Percentiles rank a stretch among this genome's conserved stretches.
Evolutionary conservation across 2,797 vertebrate genomes (phyloP).

Genomic region (Lagodon rhomboides): DNA sequence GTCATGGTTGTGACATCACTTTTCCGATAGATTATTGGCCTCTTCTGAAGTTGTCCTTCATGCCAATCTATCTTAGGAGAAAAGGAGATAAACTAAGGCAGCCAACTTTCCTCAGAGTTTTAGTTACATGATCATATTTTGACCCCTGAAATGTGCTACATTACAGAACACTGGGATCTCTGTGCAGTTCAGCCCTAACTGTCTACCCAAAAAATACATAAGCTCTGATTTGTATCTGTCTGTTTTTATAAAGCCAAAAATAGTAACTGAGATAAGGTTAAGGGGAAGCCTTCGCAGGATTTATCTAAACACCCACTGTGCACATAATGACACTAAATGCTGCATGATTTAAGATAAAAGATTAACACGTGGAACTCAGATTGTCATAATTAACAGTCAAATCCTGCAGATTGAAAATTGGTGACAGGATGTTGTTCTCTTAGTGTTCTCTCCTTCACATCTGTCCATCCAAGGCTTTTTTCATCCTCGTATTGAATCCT

Average conservation of each 20-base stretch:
- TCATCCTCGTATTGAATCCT: slow-evolving; percentile 28
- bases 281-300: slow-evolving; percentile 25
- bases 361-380: slow-evolving; percentile 31
- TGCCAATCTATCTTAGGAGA: background rate
- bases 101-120: background rate
- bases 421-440: slow-evolving; percentile 17
- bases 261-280: slow-evolving; percentile 23
- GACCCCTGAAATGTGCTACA: background rate
- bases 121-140: slow-evolving; percentile 9
- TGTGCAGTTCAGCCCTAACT: background rate
- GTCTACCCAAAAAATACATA: background rate
- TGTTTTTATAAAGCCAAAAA: slow-evolving; percentile 19
- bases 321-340: slow-evolving; percentile 56
- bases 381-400: slow-evolving; percentile 53
- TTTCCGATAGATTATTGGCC: background rate
- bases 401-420: slow-evolving; percentile 31
- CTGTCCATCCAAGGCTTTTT: slow-evolving; percentile 8
- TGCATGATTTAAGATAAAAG: slow-evolving; percentile 41
- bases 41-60: background rate
- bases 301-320: slow-evolving; percentile 27
- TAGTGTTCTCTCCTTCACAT: slow-evolving; percentile 7
- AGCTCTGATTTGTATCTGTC: background rate
- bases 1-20: background rate
- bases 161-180: slow-evolving; percentile 21
- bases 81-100: background rate